Percentiles rank a stretch among this genome's conserved stretches.
Conservation (phyloP, 2,888 invertebrate species). For the Sympetrum striolatum region DNA sequence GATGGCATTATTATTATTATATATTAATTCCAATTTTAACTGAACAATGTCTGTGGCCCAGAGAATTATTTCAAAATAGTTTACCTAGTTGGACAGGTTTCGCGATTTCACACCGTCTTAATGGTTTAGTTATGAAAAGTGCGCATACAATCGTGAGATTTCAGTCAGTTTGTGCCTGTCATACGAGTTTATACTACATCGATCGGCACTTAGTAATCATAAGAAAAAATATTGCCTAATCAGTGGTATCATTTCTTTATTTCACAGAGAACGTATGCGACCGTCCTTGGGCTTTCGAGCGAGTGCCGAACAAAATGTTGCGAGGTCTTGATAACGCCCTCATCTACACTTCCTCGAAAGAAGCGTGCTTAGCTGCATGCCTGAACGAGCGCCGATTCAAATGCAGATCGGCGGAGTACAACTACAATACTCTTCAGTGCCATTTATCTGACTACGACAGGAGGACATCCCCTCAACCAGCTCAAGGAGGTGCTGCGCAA, state of each 20-base stretch:
- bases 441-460: conserved; percentile 90
- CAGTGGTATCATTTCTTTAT: conserved; percentile 25
- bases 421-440: conserved; percentile 91
- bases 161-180: no score
- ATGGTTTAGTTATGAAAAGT: no score
- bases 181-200: no score
- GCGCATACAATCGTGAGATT: no score
- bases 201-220: no score
- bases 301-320: conserved; percentile 91
- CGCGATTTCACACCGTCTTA: no score
- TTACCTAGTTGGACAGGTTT: no score
- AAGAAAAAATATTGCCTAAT: no score
- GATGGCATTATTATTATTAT: no score
- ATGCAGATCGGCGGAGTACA: conserved; percentile 91
- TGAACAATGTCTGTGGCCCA: no score
- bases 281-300: conserved; percentile 91
- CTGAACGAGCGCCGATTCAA: conserved; percentile 92
- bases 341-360: conserved; percentile 92
- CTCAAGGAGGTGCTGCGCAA: conserved; percentile 75
- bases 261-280: conserved; percentile 83
- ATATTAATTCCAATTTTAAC: no score
- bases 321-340: conserved; percentile 89
- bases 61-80: no score
- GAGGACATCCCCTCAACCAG: conserved; percentile 77
- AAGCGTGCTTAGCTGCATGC: conserved; percentile 91